Evolutionary conservation across 1,140 invertebrate genomes (phyloP), one percentile per base, ranked within the genome.

Genomic region (Euglossa dilemma): DNA sequence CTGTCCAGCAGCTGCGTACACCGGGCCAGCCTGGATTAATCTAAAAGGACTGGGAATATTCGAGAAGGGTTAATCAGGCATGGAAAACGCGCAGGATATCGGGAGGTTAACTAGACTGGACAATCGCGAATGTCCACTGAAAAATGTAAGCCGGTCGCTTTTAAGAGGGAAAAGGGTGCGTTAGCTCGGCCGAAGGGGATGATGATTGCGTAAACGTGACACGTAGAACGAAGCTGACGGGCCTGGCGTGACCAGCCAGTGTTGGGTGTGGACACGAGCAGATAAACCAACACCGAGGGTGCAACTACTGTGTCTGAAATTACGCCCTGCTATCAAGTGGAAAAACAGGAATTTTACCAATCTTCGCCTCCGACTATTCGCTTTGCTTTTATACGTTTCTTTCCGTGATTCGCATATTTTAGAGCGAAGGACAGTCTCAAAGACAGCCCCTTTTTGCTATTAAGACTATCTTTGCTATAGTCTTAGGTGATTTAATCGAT

Each of bases 191-290:
- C 63, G 83, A 86, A 36, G 73, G 90, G 91, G 91, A 92, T 91
- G 91, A 92, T 88, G 90, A 78, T 84, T 86, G 90, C 87, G 89
- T 90, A 93, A 93, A 91, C 88, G 87, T 89, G 90, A 92, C 87
- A 90, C 86, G 86, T 92, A 91, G 80, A 86, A 83, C 86, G 80
- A 93, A 92, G 87, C 89, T 89, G 87, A 92, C 91, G 91, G 92
- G 90, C 87, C 28, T 89, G 91, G 92, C 94, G 93, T 94, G 94
- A 94, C 93, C 92, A 85, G 86, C 89, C 90, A 85, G 87, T 93
- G 92, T 92, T 93, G 90, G 91, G 91, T 92, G 92, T 92, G 91
- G 92, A 91, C 90, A 91, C 85, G 88, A 83, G 87, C 87, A 86
- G 82, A 91, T 91, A 89, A 91, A 88, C 69, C 64, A 84, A 86